These are phyloP conservation scores for Scatophagus argus DNA, from an alignment of 2,113 vertebrate genomes.

Conservation along the genomic window DNA sequence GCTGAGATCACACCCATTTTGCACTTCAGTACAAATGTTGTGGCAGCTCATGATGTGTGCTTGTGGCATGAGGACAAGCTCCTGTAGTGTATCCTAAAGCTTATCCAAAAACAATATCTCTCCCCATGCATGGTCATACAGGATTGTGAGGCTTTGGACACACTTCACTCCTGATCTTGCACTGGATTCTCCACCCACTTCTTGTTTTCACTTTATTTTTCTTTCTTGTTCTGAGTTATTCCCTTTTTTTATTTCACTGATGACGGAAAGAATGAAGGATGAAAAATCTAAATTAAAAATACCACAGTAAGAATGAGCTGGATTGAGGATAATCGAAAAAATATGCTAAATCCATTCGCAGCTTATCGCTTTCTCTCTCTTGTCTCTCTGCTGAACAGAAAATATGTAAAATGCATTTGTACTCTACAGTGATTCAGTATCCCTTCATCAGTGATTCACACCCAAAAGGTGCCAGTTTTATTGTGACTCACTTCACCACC, in stretches of 20 bases:
- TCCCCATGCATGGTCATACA: slow-evolving; percentile 17
- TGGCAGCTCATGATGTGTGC: slow-evolving; percentile 22
- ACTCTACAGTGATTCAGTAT: slow-evolving; percentile 19
- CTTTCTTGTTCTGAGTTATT: slow-evolving; percentile 4
- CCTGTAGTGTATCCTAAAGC: slow-evolving; percentile 28
- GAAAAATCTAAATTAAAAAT: slow-evolving; percentile 31
- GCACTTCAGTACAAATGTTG: slow-evolving; percentile 30
- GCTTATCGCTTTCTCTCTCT: background rate
- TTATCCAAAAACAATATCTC: slow-evolving; percentile 55
- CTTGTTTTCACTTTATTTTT: slow-evolving; percentile 38
- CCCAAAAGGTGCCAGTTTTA: background rate
- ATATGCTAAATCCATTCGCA: slow-evolving; percentile 12
- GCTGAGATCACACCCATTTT: slow-evolving; percentile 21
- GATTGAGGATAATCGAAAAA: slow-evolving; percentile 32
- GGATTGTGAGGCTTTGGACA: slow-evolving; percentile 35
- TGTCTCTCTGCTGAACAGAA: background rate
- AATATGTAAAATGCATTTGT: background rate
- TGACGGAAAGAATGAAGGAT: slow-evolving; percentile 12
- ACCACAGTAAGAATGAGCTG: background rate
- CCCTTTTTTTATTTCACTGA: slow-evolving; percentile 15
- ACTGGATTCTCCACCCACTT: slow-evolving; percentile 19
- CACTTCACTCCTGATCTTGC: slow-evolving; percentile 25
- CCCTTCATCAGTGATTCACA: slow-evolving; percentile 39
- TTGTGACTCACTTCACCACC: slow-evolving; percentile 31
- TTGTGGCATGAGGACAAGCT: slow-evolving; percentile 27